Base-by-base conservation (phyloP, 2,797 vertebrate species). In the Sebastolobus alascanus region DNA sequence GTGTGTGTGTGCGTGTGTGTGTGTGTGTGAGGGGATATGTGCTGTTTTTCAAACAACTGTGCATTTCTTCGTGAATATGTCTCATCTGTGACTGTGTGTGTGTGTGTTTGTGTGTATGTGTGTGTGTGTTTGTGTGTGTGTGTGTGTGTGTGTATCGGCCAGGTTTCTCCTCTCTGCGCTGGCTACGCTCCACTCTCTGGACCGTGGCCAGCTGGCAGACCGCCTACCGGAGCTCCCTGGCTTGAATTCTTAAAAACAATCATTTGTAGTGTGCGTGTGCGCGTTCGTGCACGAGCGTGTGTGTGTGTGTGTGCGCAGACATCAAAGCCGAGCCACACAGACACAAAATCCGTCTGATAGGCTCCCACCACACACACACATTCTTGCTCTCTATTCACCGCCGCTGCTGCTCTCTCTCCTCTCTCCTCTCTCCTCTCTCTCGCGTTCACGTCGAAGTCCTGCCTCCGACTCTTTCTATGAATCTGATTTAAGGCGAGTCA, bases 131-230 rank as follows among this genome's bases (percentile, higher is more conserved):
- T 64, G 33, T 68, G 78, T 69, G 29, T 18, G 61, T 52, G 58
- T 80, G 75, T 71, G 73, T 71, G 80, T 70, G 80, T 73, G 85
- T 68, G 86, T 83, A 25, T 84, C 59, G 29, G 90, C 86, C 91
- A 92, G 93, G 93, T 93, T 91, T 90, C 88, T 84, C 84, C 84
- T 88, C 89, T 90, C 89, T 73, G 84, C 76, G 87, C 89, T 95
- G 92, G 95, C 93, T 91, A 74, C 50, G 77, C 80, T 94, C 96
- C 94, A 91, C 95, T 96, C 95, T 95, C 92, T 98, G 97, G 97
- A 96, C 77, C 83, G 80, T 84, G 96, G 97, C 97, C 97, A 98
- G 96, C 96, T 98, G 97, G 97, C 97, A 96, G 87, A 85, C 86
- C 52, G 94, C 95, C 88, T 89, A 90, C 93, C 18, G 90, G 95